These are phyloP conservation scores for Anabacerthia variegaticeps DNA, from an alignment of 2,797 vertebrate species.

Conservation along the genomic window DNA sequence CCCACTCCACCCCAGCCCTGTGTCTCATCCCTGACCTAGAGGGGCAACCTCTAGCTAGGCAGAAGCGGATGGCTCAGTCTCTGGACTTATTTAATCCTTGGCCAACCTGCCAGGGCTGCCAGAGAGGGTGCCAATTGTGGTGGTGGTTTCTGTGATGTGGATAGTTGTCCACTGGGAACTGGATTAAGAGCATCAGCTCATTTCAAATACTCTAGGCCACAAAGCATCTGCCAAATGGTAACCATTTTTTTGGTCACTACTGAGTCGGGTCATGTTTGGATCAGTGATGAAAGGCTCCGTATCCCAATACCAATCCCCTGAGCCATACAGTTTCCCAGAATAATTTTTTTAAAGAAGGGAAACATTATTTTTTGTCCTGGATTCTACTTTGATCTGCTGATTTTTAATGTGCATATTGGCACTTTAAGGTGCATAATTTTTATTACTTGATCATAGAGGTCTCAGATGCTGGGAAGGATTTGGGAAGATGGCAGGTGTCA, in stretches of 20 bases:
- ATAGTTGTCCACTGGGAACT: constrained; percentile 63
- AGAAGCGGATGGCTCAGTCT: constrained; percentile 37
- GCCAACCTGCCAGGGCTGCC: constrained; percentile 64
- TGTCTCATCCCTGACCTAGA: constrained; percentile 62
- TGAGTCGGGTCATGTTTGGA: constrained; percentile 61
- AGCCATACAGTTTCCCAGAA: constrained; percentile 54
- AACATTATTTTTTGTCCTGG: constrained; percentile 17
- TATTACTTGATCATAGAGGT: neutral
- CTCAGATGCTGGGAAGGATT: neutral
- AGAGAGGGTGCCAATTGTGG: constrained; percentile 69
- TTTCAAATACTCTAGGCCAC: constrained; percentile 67
- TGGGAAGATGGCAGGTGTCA: constrained; percentile 1
- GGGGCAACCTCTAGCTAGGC: constrained; percentile 64
- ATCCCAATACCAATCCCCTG: constrained; percentile 36
- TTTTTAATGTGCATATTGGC: neutral
- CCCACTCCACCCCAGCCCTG: constrained; percentile 41
- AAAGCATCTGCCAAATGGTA: constrained; percentile 66
- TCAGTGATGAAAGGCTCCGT: constrained; percentile 61
- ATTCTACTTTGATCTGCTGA: constrained; percentile 29
- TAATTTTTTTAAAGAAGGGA: constrained; percentile 29
- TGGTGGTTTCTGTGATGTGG: constrained; percentile 74
- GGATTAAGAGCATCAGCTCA: constrained; percentile 68
- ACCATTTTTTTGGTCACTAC: constrained; percentile 61
- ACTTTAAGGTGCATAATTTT: neutral
- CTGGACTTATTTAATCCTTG: constrained; percentile 63